phyloP scores from a whole-genome alignment of 1,140 invertebrate genomes.

The Proctacanthus coquilletti region DNA sequence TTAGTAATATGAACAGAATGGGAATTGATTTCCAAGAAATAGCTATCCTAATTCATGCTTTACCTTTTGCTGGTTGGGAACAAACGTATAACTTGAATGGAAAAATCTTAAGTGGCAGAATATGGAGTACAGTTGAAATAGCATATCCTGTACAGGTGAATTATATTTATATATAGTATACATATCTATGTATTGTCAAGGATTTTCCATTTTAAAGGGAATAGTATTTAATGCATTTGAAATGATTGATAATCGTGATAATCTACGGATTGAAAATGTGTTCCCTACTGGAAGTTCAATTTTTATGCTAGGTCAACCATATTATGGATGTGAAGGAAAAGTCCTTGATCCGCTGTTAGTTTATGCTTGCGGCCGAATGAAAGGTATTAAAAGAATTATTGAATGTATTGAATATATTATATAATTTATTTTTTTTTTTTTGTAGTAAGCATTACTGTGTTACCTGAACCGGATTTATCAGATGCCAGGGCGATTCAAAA shows the following conservation, averaged over 20 bases:
- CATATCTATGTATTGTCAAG: slow-evolving; percentile 5
- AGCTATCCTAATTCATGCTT: slow-evolving; percentile 54
- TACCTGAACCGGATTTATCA: slow-evolving; percentile 30
- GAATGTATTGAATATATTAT: slow-evolving; percentile 4
- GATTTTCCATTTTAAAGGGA: slow-evolving; percentile 2
- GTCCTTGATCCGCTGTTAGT: slow-evolving; percentile 33
- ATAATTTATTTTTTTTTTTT: slow-evolving; percentile 6
- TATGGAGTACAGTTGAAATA: slow-evolving; percentile 13
- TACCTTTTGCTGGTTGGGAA: slow-evolving; percentile 49
- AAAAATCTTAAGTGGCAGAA: slow-evolving; percentile 14
- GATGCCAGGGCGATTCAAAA: slow-evolving; percentile 18
- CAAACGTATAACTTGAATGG: slow-evolving; percentile 37
- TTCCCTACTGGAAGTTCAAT: slow-evolving; percentile 49
- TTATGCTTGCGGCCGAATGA: slow-evolving; percentile 19
- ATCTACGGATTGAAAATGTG: slow-evolving; percentile 58
- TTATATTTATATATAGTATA: slow-evolving; percentile 6
- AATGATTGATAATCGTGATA: slow-evolving; percentile 30
- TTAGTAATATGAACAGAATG: slow-evolving; percentile 43
- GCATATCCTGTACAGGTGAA: slow-evolving; percentile 51
- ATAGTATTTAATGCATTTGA: slow-evolving; percentile 10
- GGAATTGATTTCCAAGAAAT: slow-evolving; percentile 63
- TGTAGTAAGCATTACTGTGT: slow-evolving; percentile 24
- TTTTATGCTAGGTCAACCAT: slow-evolving; percentile 62
- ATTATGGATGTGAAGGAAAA: slow-evolving; percentile 64
- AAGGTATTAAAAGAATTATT: slow-evolving; percentile 11